phyloP scores from a whole-genome alignment of 2,888 invertebrate genomes.

The Tricholauxania praeusta region DNA sequence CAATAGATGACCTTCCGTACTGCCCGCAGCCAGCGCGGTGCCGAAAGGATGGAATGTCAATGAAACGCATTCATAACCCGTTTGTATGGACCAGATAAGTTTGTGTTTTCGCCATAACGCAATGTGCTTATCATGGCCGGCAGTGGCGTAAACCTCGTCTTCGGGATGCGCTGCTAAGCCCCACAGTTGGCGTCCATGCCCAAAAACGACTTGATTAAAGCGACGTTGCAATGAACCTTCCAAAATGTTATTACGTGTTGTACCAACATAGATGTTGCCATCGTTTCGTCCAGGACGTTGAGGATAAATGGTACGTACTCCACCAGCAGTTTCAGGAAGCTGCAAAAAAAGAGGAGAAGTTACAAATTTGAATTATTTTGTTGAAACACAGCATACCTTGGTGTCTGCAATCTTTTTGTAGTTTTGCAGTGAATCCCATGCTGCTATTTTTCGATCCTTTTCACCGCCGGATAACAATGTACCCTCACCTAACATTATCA shows the following conservation, averaged over 20 bases:
- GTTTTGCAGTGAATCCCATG: conserved; percentile 92
- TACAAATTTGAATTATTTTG: not conserved
- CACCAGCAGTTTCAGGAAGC: conserved; percentile 90
- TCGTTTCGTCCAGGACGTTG: conserved; percentile 89
- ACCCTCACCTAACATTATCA: conserved; percentile 91
- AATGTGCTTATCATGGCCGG: conserved; percentile 91
- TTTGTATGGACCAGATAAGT: conserved; percentile 87
- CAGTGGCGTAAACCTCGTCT: conserved; percentile 91
- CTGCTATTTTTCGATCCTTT: conserved; percentile 89
- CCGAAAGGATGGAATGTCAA: conserved; percentile 90
- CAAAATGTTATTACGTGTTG: conserved; percentile 88
- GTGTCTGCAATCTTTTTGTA: conserved; percentile 91
- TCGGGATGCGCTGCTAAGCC: conserved; percentile 91
- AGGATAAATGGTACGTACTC: conserved; percentile 89
- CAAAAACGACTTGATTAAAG: conserved; percentile 89
- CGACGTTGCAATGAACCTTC: conserved; percentile 91
- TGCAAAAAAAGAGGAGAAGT: conserved; percentile 59
- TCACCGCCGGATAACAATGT: conserved; percentile 92
- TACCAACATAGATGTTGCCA: conserved; percentile 92
- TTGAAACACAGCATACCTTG: conserved; percentile 72
- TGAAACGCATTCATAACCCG: conserved; percentile 90
- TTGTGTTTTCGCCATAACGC: conserved; percentile 92
- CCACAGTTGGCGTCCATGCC: conserved; percentile 89
- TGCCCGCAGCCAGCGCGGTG: conserved; percentile 87
- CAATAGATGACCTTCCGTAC: conserved; percentile 88